These are phyloP conservation scores for Parazoanthus swiftii DNA, from an alignment of 92 coral and sea anemone genomes.

Conservation along the genomic window DNA sequence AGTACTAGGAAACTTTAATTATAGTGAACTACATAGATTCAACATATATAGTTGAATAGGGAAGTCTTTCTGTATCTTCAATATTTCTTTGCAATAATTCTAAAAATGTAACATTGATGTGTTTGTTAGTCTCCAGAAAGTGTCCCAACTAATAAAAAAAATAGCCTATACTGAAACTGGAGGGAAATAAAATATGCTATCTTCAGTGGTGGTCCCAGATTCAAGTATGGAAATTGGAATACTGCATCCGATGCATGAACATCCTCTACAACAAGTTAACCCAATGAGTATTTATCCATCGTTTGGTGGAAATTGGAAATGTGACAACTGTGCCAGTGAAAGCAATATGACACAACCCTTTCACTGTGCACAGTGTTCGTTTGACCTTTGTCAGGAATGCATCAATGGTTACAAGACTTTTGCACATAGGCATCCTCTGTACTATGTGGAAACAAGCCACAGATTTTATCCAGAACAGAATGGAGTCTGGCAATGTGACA, in stretches of 20 bases:
- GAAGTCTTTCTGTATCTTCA: no score
- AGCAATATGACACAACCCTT: conserved; percentile 47
- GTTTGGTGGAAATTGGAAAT: conserved; percentile 69
- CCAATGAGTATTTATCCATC: conserved; percentile 54
- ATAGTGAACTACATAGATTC: no score
- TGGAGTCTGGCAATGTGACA: conserved; percentile 73
- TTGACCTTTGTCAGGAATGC: conserved; percentile 68
- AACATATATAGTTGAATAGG: no score
- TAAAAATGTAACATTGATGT: no score
- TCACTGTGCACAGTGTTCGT: conserved; percentile 64
- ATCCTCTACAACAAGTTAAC: conserved; percentile 46
- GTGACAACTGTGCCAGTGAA: conserved; percentile 69
- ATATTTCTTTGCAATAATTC: no score
- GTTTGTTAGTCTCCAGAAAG: no score
- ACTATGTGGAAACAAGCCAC: conserved; percentile 47
- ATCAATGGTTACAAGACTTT: conserved; percentile 26
- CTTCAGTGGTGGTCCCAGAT: background rate
- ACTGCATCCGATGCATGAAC: conserved; percentile 55
- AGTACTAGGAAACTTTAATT: no score
- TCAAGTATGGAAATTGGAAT: background rate
- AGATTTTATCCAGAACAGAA: conserved; percentile 43
- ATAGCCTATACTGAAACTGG: no score
- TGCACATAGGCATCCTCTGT: conserved; percentile 66
- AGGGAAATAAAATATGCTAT: background rate
- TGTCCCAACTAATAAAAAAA: no score